Evolutionary conservation across 2,113 vertebrate genomes (phyloP).

Genomic region (Tichodroma muraria): DNA sequence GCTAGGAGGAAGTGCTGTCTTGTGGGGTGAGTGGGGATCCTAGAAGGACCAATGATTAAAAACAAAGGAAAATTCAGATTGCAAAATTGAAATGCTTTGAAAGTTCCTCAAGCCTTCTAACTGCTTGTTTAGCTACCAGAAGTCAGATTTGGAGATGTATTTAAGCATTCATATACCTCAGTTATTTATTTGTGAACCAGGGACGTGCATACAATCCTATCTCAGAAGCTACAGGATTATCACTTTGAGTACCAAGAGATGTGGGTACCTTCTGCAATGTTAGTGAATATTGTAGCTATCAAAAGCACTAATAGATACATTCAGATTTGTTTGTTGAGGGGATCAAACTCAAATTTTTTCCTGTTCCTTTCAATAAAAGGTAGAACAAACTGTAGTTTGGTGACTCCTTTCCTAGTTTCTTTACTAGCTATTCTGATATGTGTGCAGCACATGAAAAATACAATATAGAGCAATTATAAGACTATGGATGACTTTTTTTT

Average conservation of each 20-base stretch:
- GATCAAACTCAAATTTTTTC: not conserved
- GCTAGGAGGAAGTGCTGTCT: not conserved
- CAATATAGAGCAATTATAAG: not conserved
- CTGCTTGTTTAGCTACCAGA: not conserved
- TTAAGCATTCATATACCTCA: not conserved
- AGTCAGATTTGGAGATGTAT: not conserved
- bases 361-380: not conserved
- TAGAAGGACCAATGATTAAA: not conserved
- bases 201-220: not conserved
- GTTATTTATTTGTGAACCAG: not conserved
- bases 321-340: not conserved
- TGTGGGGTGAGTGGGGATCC: not conserved
- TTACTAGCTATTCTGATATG: not conserved
- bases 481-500: not conserved
- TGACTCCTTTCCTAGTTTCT: not conserved
- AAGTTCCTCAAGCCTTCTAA: not conserved
- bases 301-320: not conserved
- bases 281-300: not conserved
- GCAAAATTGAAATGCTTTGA: not conserved
- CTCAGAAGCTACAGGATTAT: not conserved
- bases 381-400: not conserved
- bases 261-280: not conserved
- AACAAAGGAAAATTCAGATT: not conserved
- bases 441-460: rapidly evolving
- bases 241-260: not conserved